Percentiles rank a stretch among this genome's conserved stretches.
Evolutionary conservation across 2,797 vertebrate genomes (phyloP).

Genomic region (Benthosema pterotum): DNA sequence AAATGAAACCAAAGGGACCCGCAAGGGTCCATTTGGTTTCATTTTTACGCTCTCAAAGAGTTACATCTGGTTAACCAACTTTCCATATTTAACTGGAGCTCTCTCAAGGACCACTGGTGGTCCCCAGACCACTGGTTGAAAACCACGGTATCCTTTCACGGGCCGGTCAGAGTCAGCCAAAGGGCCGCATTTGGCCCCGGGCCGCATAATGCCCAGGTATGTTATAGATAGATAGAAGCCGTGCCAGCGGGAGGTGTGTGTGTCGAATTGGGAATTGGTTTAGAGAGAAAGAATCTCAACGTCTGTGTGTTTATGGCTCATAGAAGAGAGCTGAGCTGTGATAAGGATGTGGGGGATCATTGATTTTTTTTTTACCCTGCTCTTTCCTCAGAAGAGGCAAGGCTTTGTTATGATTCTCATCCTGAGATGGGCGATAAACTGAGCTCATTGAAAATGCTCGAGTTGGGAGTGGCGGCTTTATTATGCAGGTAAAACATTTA

Average conservation of each 20-base stretch:
- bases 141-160: no score
- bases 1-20: no score
- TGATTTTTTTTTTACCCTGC: slow-evolving; percentile 49
- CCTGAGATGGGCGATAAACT: slow-evolving; percentile 47
- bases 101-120: no score
- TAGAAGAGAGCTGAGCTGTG: slow-evolving; percentile 48
- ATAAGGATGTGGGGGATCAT: slow-evolving; percentile 58
- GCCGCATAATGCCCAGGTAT: no score
- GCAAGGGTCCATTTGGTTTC: no score
- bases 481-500: slow-evolving; percentile 59
- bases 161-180: no score
- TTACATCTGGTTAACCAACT: no score
- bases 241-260: slow-evolving; percentile 22
- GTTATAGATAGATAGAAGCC: slow-evolving; percentile 33
- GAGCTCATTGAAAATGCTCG: slow-evolving; percentile 53
- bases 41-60: no score
- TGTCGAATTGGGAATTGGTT: slow-evolving; percentile 32
- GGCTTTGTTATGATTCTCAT: slow-evolving; percentile 59
- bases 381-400: slow-evolving; percentile 44
- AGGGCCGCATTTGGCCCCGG: no score
- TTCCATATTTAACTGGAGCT: no score
- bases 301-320: slow-evolving; percentile 48
- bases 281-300: slow-evolving; percentile 37
- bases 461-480: slow-evolving; percentile 44
- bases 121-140: no score